Evolutionary conservation across 1,140 invertebrate genomes (phyloP), one percentile per base, ranked within the genome.

Genomic region (Heliothis virescens): DNA sequence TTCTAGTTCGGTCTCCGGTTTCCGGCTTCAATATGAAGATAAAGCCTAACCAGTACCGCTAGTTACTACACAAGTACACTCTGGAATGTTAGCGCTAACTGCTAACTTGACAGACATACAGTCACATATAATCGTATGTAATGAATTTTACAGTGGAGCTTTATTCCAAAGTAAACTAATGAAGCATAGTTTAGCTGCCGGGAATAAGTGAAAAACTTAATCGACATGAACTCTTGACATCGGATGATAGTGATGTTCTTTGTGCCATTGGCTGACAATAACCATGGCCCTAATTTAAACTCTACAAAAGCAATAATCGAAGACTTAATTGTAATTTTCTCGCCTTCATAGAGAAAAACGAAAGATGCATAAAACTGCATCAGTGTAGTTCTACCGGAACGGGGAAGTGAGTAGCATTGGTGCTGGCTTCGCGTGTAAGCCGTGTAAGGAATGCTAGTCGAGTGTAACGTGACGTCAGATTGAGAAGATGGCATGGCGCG

Each of bases 291-390:
- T 13, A n/a, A n/a, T 13, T 15, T 34, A 7, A 34, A 34, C 3
- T 34, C 1, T 34, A 5, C 34, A 34, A 34, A 34, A 34, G 7
- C 29, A 34, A 7, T 34, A 3, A 34, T 34, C 34, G 4, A n/a
- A 9, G n/a, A 26, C 1, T 26, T 26, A 26, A 2, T 26, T 26
- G 21, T 26, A 26, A 26, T 26, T 26, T 26, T 26, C 21, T 26
- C 21, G 21, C 21, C 21, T 26, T 26, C 21, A 26, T 26, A 26
- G 21, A 2, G 55, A 0, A 21, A 41, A 50, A 21, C 60, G 50
- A 65, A 2, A 72, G 34, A 59, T 47, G 12, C 26, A 52, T 65
- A 72, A 47, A 72, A 84, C 81, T 13, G 53, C 11, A 9, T 9
- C 34, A 41, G 4, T 41, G 3, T 57, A n/a, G 41, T 57, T 21